phyloP scores from a whole-genome alignment of 1,140 invertebrate genomes.

The Drosophila busckii region DNA sequence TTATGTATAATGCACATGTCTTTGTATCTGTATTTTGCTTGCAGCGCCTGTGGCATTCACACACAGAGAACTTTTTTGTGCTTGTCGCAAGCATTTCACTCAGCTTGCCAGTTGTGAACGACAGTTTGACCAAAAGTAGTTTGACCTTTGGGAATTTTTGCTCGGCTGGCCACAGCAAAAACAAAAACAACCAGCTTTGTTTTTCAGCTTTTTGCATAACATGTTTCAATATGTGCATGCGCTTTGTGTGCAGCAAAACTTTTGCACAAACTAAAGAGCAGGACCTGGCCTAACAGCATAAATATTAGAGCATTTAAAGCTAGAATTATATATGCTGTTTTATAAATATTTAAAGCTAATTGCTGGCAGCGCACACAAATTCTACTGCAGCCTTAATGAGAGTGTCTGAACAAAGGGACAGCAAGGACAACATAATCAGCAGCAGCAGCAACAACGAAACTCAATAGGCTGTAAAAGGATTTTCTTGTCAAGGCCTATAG shows the following conservation, averaged over 20 bases:
- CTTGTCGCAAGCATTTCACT: constrained; percentile 38
- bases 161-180: constrained; percentile 12
- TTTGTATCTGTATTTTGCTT: constrained; percentile 1
- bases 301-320: no score
- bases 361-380: constrained; percentile 38
- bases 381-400: constrained; percentile 24
- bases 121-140: constrained; percentile 38
- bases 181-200: constrained; percentile 4
- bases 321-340: no score
- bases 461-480: constrained; percentile 68
- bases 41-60: constrained; percentile 20
- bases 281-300: not conserved
- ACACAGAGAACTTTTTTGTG: constrained; percentile 37
- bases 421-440: constrained; percentile 11
- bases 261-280: no score
- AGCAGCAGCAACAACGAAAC: constrained; percentile 42
- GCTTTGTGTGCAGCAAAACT: constrained; percentile 7
- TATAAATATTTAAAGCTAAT: constrained; percentile 58
- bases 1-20: constrained; percentile 6
- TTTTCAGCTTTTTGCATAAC: constrained; percentile 9
- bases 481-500: constrained; percentile 55
- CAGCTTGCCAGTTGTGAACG: constrained; percentile 18
- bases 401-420: constrained; percentile 13
- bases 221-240: not conserved
- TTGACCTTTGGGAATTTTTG: constrained; percentile 38